phyloP scores from a whole-genome alignment of 2,797 vertebrate species.

The Falco peregrinus region DNA sequence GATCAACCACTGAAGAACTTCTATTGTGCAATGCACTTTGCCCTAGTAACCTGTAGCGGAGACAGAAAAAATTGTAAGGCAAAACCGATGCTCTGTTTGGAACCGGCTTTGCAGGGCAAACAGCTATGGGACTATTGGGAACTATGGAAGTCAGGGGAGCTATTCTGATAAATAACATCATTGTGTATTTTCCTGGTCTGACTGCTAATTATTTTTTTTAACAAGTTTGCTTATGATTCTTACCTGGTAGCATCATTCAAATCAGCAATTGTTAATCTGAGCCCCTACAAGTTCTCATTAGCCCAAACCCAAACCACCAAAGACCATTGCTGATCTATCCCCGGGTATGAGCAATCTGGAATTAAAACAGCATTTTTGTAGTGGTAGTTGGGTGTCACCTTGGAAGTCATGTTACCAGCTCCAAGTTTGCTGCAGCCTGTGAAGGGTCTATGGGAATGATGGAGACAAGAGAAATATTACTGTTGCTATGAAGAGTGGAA shows the following conservation, averaged over 20 bases:
- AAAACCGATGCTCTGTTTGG: neutral
- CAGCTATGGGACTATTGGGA: neutral
- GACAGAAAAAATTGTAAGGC: neutral
- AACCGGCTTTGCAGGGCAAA: neutral
- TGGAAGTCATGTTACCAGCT: neutral
- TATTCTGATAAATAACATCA: neutral
- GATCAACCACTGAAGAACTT: neutral
- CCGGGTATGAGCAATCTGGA: fast-evolving
- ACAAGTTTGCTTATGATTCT: neutral
- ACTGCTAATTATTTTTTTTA: neutral
- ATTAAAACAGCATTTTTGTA: neutral
- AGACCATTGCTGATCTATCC: neutral
- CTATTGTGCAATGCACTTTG: neutral
- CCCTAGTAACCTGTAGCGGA: neutral
- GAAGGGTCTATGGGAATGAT: neutral
- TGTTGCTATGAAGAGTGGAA: neutral
- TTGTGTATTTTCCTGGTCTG: neutral
- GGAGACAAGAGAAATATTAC: neutral
- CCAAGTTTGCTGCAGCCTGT: neutral
- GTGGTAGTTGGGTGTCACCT: neutral
- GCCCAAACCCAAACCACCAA: neutral
- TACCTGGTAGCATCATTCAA: neutral
- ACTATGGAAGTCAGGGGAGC: neutral
- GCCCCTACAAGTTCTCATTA: neutral
- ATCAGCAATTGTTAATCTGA: neutral